Percentiles rank a stretch among this genome's conserved stretches.
phyloP scores from a whole-genome alignment of 2,113 vertebrate species.

The Xyrauchen texanus region DNA sequence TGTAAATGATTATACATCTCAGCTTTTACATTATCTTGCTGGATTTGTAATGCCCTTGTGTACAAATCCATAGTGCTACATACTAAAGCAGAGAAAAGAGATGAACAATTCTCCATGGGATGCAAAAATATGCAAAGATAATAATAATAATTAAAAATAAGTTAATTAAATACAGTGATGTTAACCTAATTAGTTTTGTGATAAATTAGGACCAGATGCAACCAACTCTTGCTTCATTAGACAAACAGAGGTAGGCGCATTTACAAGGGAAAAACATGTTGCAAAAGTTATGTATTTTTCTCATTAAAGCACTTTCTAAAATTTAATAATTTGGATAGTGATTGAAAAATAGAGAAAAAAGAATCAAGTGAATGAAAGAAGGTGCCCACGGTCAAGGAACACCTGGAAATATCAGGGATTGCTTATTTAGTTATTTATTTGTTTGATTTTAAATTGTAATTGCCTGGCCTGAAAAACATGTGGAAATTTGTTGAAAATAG shows the following conservation, averaged over 20 bases:
- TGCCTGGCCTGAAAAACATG: no score
- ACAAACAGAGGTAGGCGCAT: conserved; percentile 6
- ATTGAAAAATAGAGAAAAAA: background rate
- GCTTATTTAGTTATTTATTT: no score
- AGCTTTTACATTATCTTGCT: conserved; percentile 10
- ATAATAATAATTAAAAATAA: background rate
- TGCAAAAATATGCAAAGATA: background rate
- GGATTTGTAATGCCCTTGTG: background rate
- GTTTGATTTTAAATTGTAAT: no score
- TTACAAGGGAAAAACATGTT: background rate
- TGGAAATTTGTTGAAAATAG: no score
- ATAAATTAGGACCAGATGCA: conserved; percentile 24
- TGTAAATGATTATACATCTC: background rate
- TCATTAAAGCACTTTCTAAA: background rate
- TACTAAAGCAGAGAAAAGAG: background rate
- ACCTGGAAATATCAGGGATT: no score
- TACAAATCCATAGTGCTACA: background rate
- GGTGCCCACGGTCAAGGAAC: no score
- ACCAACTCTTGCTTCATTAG: conserved; percentile 32
- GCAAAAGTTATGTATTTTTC: background rate
- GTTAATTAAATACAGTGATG: conserved; percentile 42
- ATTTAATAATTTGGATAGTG: background rate
- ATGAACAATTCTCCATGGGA: background rate
- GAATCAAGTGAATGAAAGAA: no score
- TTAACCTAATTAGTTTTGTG: conserved; percentile 38